phyloP scores from a whole-genome alignment of 2,113 vertebrate species.

The Python bivittatus region DNA sequence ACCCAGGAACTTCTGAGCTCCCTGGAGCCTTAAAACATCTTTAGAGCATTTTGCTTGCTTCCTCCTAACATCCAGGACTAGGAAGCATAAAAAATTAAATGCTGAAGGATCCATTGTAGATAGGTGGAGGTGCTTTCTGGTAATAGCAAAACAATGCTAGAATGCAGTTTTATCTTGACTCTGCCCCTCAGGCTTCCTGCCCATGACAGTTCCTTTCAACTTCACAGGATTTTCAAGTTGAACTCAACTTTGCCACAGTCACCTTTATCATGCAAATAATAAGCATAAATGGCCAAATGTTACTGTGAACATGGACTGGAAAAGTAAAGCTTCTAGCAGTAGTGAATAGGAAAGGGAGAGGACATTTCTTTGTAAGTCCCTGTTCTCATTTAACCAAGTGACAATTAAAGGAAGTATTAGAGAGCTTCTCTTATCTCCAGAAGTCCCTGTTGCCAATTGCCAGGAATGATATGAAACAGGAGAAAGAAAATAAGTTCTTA shows the following conservation, averaged over 20 bases:
- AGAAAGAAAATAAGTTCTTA: conserved; percentile 44
- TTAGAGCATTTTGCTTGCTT: background rate
- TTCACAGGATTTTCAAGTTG: conserved; percentile 49
- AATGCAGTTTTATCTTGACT: background rate
- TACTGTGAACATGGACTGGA: conserved; percentile 83
- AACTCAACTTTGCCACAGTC: conserved; percentile 60
- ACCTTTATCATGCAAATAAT: conserved; percentile 95
- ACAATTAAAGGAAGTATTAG: conserved; percentile 83
- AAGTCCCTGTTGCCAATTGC: conserved; percentile 71
- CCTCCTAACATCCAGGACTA: background rate
- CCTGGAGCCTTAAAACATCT: background rate
- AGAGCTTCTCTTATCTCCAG: conserved; percentile 79
- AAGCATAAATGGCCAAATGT: conserved; percentile 87
- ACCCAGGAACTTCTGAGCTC: too few species aligned
- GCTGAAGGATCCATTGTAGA: background rate
- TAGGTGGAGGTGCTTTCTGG: background rate
- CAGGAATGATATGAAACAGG: conserved; percentile 53
- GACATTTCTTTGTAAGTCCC: conserved; percentile 81
- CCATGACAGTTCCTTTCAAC: conserved; percentile 21
- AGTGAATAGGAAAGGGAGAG: conserved; percentile 38
- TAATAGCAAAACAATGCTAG: background rate
- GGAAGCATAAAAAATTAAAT: background rate
- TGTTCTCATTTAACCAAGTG: conserved; percentile 89
- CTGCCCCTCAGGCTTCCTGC: background rate
- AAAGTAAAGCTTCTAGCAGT: conserved; percentile 78